Conservation (phyloP, 2,113 vertebrate species). For the Calonectris borealis region DNA sequence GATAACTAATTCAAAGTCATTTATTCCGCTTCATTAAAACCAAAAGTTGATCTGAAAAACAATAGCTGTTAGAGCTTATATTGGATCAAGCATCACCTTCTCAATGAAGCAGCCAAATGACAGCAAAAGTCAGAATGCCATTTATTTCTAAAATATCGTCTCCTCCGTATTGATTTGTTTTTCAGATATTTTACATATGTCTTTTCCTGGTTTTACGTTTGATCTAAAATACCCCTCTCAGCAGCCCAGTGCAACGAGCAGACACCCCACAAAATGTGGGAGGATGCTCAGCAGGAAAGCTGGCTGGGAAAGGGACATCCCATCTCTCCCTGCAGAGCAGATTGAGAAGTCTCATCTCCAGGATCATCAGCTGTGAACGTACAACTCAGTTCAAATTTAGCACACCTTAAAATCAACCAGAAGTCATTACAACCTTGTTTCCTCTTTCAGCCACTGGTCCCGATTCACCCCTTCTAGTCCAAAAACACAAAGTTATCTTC, state of each 20-base stretch:
- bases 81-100: neutral
- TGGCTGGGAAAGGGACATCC: neutral
- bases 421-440: fast-evolving
- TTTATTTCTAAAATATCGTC: neutral
- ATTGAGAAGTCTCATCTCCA: neutral
- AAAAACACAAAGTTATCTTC: neutral
- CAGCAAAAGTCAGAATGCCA: neutral
- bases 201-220: neutral
- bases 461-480: fast-evolving
- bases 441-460: neutral
- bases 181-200: fast-evolving
- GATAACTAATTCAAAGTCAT: neutral
- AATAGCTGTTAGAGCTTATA: neutral
- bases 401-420: neutral
- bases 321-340: neutral
- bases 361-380: fast-evolving
- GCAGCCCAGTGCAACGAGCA: neutral
- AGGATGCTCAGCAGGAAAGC: neutral
- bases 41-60: neutral
- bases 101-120: neutral
- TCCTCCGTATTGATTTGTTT: fast-evolving
- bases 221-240: fast-evolving
- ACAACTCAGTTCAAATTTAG: neutral
- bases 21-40: neutral
- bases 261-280: fast-evolving